phyloP scores from a whole-genome alignment of 2,113 vertebrate species.

The Charina bottae region DNA sequence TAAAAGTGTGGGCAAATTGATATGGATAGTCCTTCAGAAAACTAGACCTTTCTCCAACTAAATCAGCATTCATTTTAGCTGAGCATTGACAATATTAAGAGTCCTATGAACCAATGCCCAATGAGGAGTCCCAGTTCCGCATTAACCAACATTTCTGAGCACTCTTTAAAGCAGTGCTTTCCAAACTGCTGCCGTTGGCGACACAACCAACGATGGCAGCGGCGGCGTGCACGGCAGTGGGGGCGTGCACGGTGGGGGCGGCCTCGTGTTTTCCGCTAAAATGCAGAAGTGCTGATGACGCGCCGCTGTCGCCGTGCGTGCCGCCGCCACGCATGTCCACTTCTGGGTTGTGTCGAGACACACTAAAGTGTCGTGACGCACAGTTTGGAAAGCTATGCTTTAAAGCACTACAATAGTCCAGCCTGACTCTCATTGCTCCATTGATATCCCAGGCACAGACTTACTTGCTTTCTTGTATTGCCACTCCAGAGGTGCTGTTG shows the following conservation, averaged over 20 bases:
- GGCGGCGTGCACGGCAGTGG: too few relatives aligned
- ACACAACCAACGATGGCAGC: too few relatives aligned
- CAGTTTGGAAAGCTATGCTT: too few relatives aligned
- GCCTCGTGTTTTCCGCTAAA: too few relatives aligned
- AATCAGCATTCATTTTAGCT: background rate
- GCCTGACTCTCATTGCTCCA: background rate
- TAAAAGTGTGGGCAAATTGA: background rate
- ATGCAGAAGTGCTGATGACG: too few relatives aligned
- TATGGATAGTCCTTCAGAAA: background rate
- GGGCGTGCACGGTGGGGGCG: too few relatives aligned
- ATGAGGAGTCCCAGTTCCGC: background rate
- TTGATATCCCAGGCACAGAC: constrained; percentile 1
- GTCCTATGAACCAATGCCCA: background rate
- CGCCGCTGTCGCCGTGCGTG: too few relatives aligned
- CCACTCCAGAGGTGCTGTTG: fast-evolving
- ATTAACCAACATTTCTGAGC: background rate
- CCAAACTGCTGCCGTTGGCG: too few relatives aligned
- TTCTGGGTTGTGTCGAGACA: too few relatives aligned
- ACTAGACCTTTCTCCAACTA: background rate
- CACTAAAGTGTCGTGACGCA: too few relatives aligned
- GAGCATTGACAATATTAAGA: background rate
- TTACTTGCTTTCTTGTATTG: constrained; percentile 67
- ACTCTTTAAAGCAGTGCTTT: background rate
- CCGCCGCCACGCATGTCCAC: too few relatives aligned
- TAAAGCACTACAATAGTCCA: background rate